Percentiles rank a stretch among this genome's conserved stretches.
These are phyloP conservation scores for Gnathonemus echidnorhynchus DNA, from an alignment of 2,113 vertebrate genomes.

Conservation along the genomic window DNA sequence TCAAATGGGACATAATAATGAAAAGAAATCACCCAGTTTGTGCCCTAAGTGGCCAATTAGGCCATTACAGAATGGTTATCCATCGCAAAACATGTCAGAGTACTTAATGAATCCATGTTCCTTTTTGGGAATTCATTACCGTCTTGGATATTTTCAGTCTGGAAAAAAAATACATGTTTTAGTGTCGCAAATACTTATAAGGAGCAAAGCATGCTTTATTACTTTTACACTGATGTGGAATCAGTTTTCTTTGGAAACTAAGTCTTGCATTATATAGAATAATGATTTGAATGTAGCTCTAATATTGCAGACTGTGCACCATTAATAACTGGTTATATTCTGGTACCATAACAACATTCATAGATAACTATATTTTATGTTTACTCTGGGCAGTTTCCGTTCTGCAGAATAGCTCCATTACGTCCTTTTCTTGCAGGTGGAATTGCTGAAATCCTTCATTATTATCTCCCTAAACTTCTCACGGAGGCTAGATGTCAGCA, in stretches of 20 bases:
- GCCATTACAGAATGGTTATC: not conserved
- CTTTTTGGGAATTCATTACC: not conserved
- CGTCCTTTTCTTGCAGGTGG: not conserved
- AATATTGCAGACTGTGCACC: not conserved
- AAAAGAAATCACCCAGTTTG: not conserved
- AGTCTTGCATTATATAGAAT: not conserved
- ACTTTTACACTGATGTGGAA: not conserved
- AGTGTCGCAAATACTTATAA: not conserved
- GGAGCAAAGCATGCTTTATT: not conserved
- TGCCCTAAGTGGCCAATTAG: slow-evolving; percentile 11
- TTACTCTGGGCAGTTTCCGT: not conserved
- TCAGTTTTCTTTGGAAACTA: not conserved
- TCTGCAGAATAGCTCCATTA: not conserved
- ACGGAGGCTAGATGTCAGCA: not conserved
- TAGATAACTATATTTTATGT: not conserved
- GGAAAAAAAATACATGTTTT: not conserved
- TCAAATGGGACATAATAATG: slow-evolving; percentile 4
- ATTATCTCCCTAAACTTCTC: not conserved
- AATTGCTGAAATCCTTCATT: not conserved
- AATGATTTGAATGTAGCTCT: not conserved
- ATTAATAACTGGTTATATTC: not conserved
- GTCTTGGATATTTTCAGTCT: not conserved
- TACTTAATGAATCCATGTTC: not conserved
- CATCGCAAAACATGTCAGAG: not conserved
- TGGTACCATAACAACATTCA: slow-evolving; percentile 1